Percentiles rank a stretch among this genome's conserved stretches.
These are phyloP conservation scores for Recurvirostra avosetta DNA, from an alignment of 2,113 vertebrate genomes.

Conservation along the genomic window DNA sequence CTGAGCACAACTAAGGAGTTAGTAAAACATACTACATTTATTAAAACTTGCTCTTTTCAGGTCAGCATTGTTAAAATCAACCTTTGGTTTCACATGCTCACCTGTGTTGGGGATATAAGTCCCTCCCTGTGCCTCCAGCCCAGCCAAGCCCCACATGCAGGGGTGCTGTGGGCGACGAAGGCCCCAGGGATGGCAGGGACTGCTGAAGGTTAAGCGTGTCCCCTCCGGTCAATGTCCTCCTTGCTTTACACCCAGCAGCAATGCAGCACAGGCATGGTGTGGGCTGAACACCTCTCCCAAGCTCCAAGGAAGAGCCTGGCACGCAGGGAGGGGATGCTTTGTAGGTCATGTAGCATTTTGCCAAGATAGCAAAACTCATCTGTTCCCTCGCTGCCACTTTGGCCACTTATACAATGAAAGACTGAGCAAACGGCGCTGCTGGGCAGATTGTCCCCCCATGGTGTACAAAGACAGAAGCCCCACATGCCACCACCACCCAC, in stretches of 20 bases:
- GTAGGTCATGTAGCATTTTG: not conserved
- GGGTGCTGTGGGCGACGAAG: fast-evolving
- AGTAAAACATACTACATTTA: not conserved
- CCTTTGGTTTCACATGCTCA: not conserved
- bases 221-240: not conserved
- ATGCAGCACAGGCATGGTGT: fast-evolving
- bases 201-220: fast-evolving
- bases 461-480: not conserved
- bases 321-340: fast-evolving
- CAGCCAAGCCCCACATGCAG: fast-evolving
- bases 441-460: not conserved
- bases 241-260: not conserved
- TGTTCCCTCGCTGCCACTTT: not conserved
- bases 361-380: not conserved
- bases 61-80: not conserved
- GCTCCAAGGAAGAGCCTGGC: not conserved
- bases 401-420: not conserved
- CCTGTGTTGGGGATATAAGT: not conserved
- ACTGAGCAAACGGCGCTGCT: not conserved
- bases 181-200: not conserved
- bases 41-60: not conserved
- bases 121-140: not conserved
- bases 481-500: not conserved
- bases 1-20: fast-evolving
- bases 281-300: fast-evolving